Percentiles rank a stretch among this genome's conserved stretches.
phyloP scores from a whole-genome alignment of 92 coral and sea anemone species.

The Phymanthus crucifer region DNA sequence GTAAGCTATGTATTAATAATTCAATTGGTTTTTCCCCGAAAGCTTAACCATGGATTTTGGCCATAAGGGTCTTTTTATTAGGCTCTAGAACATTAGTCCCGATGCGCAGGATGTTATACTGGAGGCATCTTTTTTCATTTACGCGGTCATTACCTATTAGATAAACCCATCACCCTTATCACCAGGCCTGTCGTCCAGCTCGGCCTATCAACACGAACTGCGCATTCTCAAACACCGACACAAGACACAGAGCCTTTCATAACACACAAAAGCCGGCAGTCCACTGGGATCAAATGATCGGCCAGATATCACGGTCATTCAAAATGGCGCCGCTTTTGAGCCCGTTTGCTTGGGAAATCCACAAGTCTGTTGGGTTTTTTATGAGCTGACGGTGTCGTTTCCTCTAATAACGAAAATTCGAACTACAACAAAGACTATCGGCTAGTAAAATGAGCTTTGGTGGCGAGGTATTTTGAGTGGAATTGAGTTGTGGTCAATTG shows the following conservation, averaged over 20 bases:
- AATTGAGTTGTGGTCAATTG: slow-evolving; percentile 26
- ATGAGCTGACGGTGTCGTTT: neutral
- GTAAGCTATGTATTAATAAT: neutral
- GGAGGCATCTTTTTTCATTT: slow-evolving; percentile 1
- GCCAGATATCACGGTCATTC: slow-evolving; percentile 14
- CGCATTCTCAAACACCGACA: slow-evolving; percentile 23
- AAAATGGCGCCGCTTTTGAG: slow-evolving; percentile 26
- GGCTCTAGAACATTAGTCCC: neutral
- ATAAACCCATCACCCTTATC: slow-evolving; percentile 9
- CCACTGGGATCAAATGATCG: slow-evolving; percentile 15
- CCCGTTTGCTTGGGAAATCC: slow-evolving; percentile 1
- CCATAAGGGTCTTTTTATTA: neutral
- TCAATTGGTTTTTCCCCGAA: neutral
- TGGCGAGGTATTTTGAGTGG: slow-evolving; percentile 22
- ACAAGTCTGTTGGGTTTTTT: slow-evolving; percentile 3
- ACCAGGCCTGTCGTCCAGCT: neutral
- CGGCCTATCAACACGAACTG: slow-evolving; percentile 33
- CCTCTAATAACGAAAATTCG: slow-evolving; percentile 3
- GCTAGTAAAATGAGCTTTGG: slow-evolving; percentile 18
- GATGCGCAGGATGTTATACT: neutral
- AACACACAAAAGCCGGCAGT: slow-evolving; percentile 31
- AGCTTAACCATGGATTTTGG: neutral
- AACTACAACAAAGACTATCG: slow-evolving; percentile 1
- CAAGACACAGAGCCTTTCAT: slow-evolving; percentile 29
- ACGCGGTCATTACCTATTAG: slow-evolving; percentile 2